Evolutionary conservation across 2,113 vertebrate genomes (phyloP).

Genomic region (Taxidea taxus): DNA sequence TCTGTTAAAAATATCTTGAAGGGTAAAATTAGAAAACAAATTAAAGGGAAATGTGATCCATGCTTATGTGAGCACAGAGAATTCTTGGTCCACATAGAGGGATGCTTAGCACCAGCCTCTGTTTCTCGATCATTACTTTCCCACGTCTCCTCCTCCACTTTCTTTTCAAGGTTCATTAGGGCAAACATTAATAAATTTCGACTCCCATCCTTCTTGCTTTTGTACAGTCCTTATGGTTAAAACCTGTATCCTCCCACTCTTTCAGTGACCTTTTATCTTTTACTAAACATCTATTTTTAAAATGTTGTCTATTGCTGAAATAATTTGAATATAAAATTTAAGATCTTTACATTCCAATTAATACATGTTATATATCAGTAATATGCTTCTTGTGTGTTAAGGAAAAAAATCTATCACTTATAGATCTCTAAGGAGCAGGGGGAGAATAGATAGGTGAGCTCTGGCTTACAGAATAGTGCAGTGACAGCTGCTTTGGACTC

Average conservation of each 20-base stretch:
- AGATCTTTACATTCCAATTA: slow-evolving; percentile 8
- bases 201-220: background rate
- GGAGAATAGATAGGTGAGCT: background rate
- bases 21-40: slow-evolving; percentile 66
- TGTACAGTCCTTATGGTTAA: background rate
- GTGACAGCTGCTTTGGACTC: slow-evolving; percentile 27
- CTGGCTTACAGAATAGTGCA: background rate
- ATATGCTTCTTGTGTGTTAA: background rate
- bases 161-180: background rate
- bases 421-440: background rate
- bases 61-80: background rate
- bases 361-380: background rate
- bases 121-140: background rate
- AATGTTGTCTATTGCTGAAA: background rate
- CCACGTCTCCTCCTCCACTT: background rate
- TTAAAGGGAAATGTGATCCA: background rate
- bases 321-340: background rate
- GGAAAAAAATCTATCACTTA: background rate
- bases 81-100: background rate
- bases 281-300: background rate
- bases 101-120: background rate
- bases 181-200: background rate
- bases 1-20: slow-evolving; percentile 54
- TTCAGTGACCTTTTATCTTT: background rate
- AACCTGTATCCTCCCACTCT: background rate